Percentiles rank a stretch among this genome's conserved stretches.
Conservation (phyloP, 2,797 vertebrate species). For the Pelobates cultripes region DNA sequence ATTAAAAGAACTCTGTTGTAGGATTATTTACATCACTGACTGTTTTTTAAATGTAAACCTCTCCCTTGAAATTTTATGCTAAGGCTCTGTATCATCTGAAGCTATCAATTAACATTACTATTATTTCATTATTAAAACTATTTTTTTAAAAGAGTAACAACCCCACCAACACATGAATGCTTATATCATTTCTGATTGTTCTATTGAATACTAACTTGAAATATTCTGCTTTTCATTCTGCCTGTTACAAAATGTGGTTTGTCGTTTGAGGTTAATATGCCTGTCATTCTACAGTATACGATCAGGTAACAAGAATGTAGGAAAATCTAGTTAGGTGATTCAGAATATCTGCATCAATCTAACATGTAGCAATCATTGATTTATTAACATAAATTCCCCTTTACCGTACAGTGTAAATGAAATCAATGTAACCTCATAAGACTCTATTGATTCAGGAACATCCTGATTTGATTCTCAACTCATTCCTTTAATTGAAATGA, state of each 20-base stretch:
- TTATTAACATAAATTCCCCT: slow-evolving; percentile 78
- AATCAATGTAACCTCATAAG: slow-evolving; percentile 83
- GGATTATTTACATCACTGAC: no score
- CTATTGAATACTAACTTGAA: background rate
- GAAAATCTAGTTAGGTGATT: slow-evolving; percentile 17
- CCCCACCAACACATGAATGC: no score
- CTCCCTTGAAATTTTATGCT: no score
- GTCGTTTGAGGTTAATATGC: background rate
- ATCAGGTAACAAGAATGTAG: background rate
- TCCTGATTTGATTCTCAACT: slow-evolving; percentile 80
- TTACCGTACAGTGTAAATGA: slow-evolving; percentile 67
- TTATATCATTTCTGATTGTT: no score
- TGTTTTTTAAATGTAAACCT: no score
- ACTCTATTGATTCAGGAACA: slow-evolving; percentile 79
- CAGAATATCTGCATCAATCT: slow-evolving; percentile 16
- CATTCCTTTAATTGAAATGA: slow-evolving; percentile 85
- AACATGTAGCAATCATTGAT: slow-evolving; percentile 74
- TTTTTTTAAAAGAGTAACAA: no score
- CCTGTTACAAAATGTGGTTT: background rate
- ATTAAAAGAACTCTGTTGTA: no score
- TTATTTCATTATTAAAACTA: no score
- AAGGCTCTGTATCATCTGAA: no score
- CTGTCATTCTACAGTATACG: background rate
- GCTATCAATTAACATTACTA: no score
- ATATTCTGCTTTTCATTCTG: background rate